Percentiles rank a stretch among this genome's conserved stretches.
Conservation (phyloP, 2,113 vertebrate species). For the Microcebus jonahi region DNA sequence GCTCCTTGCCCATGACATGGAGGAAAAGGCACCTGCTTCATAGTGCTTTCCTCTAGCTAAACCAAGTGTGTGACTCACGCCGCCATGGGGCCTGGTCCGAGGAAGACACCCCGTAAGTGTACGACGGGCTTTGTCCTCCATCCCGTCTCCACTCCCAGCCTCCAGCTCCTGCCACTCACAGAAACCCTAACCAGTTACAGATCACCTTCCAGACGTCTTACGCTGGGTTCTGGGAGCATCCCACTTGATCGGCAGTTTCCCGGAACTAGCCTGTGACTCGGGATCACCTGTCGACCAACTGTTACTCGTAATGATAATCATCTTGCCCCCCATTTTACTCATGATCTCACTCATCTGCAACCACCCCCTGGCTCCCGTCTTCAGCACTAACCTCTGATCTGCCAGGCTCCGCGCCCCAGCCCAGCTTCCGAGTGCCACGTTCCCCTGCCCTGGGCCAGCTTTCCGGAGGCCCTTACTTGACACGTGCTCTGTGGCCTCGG, state of each 20-base stretch:
- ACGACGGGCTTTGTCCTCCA: background rate
- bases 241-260: rapidly evolving
- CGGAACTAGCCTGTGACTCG: rapidly evolving
- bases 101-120: background rate
- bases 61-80: rapidly evolving
- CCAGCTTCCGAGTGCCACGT: background rate
- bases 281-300: rapidly evolving
- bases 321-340: rapidly evolving
- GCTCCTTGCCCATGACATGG: rapidly evolving
- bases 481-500: rapidly evolving
- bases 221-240: rapidly evolving
- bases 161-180: background rate
- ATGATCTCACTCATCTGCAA: rapidly evolving
- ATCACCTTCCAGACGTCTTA: rapidly evolving
- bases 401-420: background rate
- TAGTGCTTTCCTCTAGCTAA: rapidly evolving
- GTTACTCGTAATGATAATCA: rapidly evolving
- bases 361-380: rapidly evolving
- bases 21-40: rapidly evolving
- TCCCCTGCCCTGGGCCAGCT: background rate
- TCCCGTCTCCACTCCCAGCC: background rate
- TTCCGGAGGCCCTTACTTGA: too few relatives aligned
- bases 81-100: rapidly evolving
- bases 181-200: rapidly evolving
- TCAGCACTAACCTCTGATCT: background rate